Percentiles rank a stretch among this genome's conserved stretches.
phyloP scores from a whole-genome alignment of 2,888 invertebrate genomes.

The Encarsia formosa region DNA sequence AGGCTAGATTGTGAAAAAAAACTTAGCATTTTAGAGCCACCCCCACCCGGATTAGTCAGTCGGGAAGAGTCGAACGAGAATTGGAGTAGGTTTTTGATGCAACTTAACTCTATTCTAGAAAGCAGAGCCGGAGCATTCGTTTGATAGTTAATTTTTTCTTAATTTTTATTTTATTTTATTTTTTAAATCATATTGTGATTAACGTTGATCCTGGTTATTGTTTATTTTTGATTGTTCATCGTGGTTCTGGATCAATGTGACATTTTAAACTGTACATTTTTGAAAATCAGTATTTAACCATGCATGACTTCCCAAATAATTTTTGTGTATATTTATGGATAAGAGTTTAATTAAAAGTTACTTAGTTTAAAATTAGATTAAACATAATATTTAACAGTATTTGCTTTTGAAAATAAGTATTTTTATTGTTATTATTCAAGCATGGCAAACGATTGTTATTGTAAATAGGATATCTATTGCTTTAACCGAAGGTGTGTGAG shows the following conservation, averaged over 20 bases:
- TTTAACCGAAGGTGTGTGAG: constrained; percentile 17
- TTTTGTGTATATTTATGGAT: too few relatives aligned
- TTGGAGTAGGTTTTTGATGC: constrained; percentile 54
- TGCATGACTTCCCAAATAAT: too few relatives aligned
- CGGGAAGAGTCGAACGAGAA: constrained; percentile 51
- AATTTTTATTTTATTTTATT: background rate
- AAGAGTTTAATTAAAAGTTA: too few relatives aligned
- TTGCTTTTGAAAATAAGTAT: too few relatives aligned
- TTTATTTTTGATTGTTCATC: background rate
- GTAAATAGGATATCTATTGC: constrained; percentile 17
- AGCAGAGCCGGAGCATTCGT: constrained; percentile 53
- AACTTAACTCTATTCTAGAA: constrained; percentile 54
- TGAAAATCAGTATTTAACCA: too few relatives aligned
- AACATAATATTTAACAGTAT: too few relatives aligned
- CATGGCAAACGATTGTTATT: too few relatives aligned
- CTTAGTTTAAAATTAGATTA: too few relatives aligned
- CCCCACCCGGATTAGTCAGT: constrained; percentile 46
- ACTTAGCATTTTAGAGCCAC: constrained; percentile 47
- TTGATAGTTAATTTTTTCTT: constrained; percentile 33
- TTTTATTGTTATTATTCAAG: too few relatives aligned
- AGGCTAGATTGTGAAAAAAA: constrained; percentile 36
- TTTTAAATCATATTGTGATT: background rate
- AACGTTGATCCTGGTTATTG: too few relatives aligned
- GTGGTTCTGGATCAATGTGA: too few relatives aligned
- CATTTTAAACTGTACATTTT: too few relatives aligned